A percentile compares a stretch with the other conserved stretches of the same genome.
These are phyloP conservation scores for Caiman crocodilus DNA, from an alignment of 2,797 vertebrate genomes.

Conservation along the genomic window DNA sequence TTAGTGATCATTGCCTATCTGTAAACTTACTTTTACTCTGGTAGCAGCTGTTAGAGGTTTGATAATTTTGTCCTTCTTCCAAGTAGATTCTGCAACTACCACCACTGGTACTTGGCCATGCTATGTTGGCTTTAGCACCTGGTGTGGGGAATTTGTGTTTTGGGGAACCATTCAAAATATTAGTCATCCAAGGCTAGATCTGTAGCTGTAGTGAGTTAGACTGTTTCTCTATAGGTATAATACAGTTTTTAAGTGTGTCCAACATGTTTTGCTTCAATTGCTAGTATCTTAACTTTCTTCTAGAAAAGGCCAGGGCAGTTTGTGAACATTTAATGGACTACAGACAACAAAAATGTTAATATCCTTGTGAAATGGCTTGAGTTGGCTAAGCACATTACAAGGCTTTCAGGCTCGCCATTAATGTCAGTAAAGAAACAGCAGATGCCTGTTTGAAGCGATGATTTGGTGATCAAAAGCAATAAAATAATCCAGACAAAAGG, in stretches of 20 bases:
- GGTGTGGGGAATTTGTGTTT: not conserved
- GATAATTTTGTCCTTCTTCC: not conserved
- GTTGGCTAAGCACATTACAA: not conserved
- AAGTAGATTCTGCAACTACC: not conserved
- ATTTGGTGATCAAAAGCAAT: conserved; percentile 20
- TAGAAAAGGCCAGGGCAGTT: not conserved
- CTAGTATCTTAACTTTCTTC: not conserved
- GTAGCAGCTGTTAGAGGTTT: not conserved
- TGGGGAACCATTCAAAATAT: not conserved
- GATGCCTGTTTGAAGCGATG: not conserved
- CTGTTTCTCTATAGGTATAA: not conserved
- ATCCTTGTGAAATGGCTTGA: not conserved
- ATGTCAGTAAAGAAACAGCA: not conserved
- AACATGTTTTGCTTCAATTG: not conserved
- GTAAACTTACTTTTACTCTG: not conserved
- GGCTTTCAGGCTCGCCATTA: not conserved
- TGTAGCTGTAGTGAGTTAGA: not conserved
- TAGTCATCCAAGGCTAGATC: not conserved
- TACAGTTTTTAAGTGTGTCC: not conserved
- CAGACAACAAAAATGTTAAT: not conserved
- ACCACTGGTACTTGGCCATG: not conserved
- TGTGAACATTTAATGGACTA: not conserved
- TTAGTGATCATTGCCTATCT: not conserved
- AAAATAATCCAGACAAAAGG: conserved; percentile 19
- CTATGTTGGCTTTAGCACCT: rapidly evolving